Evolutionary conservation across 2,113 vertebrate genomes (phyloP).

Genomic region (Morone saxatilis): DNA sequence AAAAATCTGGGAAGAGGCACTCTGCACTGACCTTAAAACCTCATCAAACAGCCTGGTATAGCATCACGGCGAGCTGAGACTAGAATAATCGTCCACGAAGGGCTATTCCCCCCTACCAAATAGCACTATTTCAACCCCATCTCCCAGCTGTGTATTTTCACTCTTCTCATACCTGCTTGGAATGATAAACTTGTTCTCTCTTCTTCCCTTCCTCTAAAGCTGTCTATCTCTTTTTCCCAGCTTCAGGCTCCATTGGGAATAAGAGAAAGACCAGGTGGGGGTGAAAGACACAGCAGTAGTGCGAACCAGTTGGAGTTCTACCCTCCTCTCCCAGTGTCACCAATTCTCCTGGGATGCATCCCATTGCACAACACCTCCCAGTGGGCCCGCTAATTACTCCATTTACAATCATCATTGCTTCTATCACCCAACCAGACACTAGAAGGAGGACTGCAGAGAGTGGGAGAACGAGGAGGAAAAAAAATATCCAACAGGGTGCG

Average conservation of each 20-base stretch:
- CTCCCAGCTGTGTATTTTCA: slow-evolving; percentile 66
- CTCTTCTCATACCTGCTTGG: slow-evolving; percentile 70
- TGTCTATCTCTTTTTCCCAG: slow-evolving; percentile 67
- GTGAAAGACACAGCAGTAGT: slow-evolving; percentile 36
- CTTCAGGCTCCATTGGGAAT: slow-evolving; percentile 45
- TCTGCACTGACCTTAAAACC: slow-evolving; percentile 57
- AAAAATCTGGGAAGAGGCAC: slow-evolving; percentile 9
- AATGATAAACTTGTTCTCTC: slow-evolving; percentile 72
- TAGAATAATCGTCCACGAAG: slow-evolving; percentile 58
- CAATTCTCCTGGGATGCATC: slow-evolving; percentile 66
- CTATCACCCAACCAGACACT: slow-evolving; percentile 79
- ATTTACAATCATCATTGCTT: slow-evolving; percentile 86
- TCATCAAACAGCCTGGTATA: slow-evolving; percentile 58
- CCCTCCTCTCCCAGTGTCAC: slow-evolving; percentile 41
- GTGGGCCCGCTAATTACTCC: slow-evolving; percentile 88
- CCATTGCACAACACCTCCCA: slow-evolving; percentile 84
- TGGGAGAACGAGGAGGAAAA: slow-evolving; percentile 29
- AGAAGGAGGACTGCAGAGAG: slow-evolving; percentile 77
- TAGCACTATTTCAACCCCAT: slow-evolving; percentile 64
- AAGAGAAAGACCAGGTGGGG: slow-evolving; percentile 50
- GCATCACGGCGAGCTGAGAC: slow-evolving; percentile 34
- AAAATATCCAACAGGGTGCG: slow-evolving; percentile 15
- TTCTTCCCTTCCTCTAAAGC: slow-evolving; percentile 40
- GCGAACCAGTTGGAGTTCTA: slow-evolving; percentile 43
- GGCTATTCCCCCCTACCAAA: slow-evolving; percentile 50